These are phyloP conservation scores for Carlito syrichta DNA, from an alignment of 2,113 vertebrate species.

Conservation along the genomic window DNA sequence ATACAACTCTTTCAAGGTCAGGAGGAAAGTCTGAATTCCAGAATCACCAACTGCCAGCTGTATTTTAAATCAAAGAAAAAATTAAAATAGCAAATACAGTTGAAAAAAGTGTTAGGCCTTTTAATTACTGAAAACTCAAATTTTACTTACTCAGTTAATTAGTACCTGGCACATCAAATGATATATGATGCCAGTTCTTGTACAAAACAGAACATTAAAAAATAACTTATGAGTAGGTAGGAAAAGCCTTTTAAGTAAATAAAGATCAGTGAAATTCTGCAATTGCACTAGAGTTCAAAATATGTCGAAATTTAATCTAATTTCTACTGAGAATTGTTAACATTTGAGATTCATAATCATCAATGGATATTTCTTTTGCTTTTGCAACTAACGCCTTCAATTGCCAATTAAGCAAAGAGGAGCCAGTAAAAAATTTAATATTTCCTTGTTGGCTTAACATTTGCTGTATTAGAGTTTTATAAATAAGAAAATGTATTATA, in stretches of 20 bases:
- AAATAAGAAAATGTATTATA: background rate
- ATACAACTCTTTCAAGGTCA: conserved; percentile 50
- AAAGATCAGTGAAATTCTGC: conserved; percentile 26
- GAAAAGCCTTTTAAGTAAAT: conserved; percentile 50
- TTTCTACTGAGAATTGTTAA: conserved; percentile 28
- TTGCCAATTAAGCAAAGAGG: background rate
- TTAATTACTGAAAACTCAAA: conserved; percentile 62
- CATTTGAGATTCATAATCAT: background rate
- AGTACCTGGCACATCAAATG: conserved; percentile 63
- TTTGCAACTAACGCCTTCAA: background rate
- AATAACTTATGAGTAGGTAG: conserved; percentile 49
- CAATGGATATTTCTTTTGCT: background rate
- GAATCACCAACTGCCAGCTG: background rate
- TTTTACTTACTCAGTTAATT: conserved; percentile 70
- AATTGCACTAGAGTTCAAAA: conserved; percentile 18
- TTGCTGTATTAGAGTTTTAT: background rate
- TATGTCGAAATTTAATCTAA: conserved; percentile 2
- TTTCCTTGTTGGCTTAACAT: background rate
- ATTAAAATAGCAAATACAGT: conserved; percentile 52
- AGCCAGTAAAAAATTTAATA: background rate
- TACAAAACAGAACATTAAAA: conserved; percentile 60
- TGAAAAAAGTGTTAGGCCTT: conserved; percentile 49
- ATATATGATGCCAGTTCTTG: conserved; percentile 42
- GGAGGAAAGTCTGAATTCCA: background rate
- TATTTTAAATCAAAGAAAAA: conserved; percentile 60